Evolutionary conservation across 2,113 vertebrate genomes (phyloP).

Genomic region (Proteles cristata): DNA sequence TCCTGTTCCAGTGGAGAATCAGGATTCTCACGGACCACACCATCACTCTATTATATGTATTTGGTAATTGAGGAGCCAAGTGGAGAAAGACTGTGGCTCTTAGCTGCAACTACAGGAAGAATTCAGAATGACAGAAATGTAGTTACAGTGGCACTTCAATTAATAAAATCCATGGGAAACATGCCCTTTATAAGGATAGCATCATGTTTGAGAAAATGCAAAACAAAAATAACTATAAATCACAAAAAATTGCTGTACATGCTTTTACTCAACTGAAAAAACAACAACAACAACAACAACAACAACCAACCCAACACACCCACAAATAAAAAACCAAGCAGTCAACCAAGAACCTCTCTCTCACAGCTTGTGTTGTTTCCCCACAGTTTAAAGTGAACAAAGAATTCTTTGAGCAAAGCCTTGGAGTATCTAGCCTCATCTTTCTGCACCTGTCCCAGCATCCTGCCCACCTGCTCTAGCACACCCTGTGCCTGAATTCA

Average conservation of each 20-base stretch:
- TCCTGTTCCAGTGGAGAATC: not conserved
- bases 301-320: not conserved
- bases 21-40: not conserved
- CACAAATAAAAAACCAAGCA: slow-evolving; percentile 51
- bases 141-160: slow-evolving; percentile 33
- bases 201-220: slow-evolving; percentile 66
- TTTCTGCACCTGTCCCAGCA: not conserved
- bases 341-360: slow-evolving; percentile 20
- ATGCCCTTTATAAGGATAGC: slow-evolving; percentile 62
- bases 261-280: slow-evolving; percentile 14
- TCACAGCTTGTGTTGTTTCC: slow-evolving; percentile 8
- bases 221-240: slow-evolving; percentile 67
- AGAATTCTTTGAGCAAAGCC: not conserved
- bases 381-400: slow-evolving; percentile 22
- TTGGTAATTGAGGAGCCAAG: not conserved
- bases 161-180: slow-evolving; percentile 56
- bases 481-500: not conserved
- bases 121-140: slow-evolving; percentile 50
- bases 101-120: slow-evolving; percentile 19
- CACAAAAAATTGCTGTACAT: slow-evolving; percentile 35
- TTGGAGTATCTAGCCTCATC: not conserved
- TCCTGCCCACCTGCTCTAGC: not conserved
- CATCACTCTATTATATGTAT: not conserved
- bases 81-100: not conserved
- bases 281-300: not conserved